phyloP scores from a whole-genome alignment of 2,888 invertebrate species.

The Thelaira solivaga region DNA sequence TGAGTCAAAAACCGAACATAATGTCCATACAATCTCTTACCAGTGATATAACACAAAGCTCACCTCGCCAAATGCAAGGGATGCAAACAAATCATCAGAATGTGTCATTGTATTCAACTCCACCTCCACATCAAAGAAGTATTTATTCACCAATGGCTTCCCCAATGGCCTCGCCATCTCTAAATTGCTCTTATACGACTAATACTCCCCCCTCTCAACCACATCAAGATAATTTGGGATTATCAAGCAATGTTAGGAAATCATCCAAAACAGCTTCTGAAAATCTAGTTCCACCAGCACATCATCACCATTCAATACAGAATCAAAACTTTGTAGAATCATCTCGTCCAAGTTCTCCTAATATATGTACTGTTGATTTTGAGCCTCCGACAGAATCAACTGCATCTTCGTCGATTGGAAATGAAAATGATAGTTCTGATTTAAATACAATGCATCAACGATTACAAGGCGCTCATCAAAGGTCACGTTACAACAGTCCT shows the following conservation, averaged over 20 bases:
- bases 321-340: slow-evolving; percentile 68
- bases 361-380: slow-evolving; percentile 69
- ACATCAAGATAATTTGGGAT: slow-evolving; percentile 32
- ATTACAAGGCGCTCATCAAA: slow-evolving; percentile 50
- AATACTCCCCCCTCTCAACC: slow-evolving; percentile 51
- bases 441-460: slow-evolving; percentile 47
- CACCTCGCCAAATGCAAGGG: slow-evolving; percentile 67
- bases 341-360: slow-evolving; percentile 70
- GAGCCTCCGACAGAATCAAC: slow-evolving; percentile 63
- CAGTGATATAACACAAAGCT: slow-evolving; percentile 49
- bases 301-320: slow-evolving; percentile 13
- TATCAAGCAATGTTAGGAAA: slow-evolving; percentile 24
- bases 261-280: slow-evolving; percentile 8
- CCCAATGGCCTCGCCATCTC: slow-evolving; percentile 73
- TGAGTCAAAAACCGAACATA: slow-evolving; percentile 73
- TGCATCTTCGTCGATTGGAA: neutral
- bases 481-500: slow-evolving; percentile 60
- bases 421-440: slow-evolving; percentile 31
- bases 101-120: slow-evolving; percentile 68
- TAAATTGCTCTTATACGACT: slow-evolving; percentile 68
- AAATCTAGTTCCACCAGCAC: slow-evolving; percentile 10
- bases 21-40: slow-evolving; percentile 67
- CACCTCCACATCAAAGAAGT: slow-evolving; percentile 66
- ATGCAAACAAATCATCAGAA: slow-evolving; percentile 65
- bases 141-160: slow-evolving; percentile 67